phyloP scores from a whole-genome alignment of 2,797 vertebrate species.

The Microctenopoma stevenorrisi region DNA sequence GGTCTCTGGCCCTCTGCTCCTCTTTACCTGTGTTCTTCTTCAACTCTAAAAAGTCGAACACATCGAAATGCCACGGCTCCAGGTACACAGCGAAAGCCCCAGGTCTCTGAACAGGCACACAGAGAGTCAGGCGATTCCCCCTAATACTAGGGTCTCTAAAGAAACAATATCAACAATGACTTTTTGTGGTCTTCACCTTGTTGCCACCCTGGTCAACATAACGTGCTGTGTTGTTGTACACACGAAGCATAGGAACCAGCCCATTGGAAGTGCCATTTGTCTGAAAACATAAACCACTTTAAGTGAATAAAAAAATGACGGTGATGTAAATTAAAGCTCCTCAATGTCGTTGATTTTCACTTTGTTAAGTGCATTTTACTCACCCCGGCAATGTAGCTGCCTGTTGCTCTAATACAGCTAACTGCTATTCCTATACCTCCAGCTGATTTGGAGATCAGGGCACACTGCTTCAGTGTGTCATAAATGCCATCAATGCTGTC shows the following conservation, averaged over 20 bases:
- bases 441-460: slow-evolving; percentile 96
- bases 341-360: neutral
- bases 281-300: slow-evolving; percentile 47
- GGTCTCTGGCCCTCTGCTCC: slow-evolving; percentile 95
- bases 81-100: slow-evolving; percentile 98
- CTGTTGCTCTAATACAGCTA: slow-evolving; percentile 95
- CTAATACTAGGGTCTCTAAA: neutral
- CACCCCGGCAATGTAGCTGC: slow-evolving; percentile 97
- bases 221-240: slow-evolving; percentile 98
- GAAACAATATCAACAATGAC: neutral
- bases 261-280: slow-evolving; percentile 98
- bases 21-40: slow-evolving; percentile 99
- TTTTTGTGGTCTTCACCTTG: slow-evolving; percentile 78
- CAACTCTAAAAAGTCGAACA: slow-evolving; percentile 97
- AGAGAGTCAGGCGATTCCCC: neutral
- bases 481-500: slow-evolving; percentile 99
- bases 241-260: slow-evolving; percentile 96
- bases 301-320: neutral
- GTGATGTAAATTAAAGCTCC: neutral
- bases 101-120: slow-evolving; percentile 81
- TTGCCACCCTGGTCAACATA: slow-evolving; percentile 98
- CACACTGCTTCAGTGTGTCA: slow-evolving; percentile 96
- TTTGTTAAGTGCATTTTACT: slow-evolving; percentile 12
- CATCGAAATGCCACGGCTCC: slow-evolving; percentile 96
- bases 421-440: slow-evolving; percentile 96